These are phyloP conservation scores for Diuraphis noxia DNA, from an alignment of 1,140 invertebrate genomes.

Conservation along the genomic window DNA sequence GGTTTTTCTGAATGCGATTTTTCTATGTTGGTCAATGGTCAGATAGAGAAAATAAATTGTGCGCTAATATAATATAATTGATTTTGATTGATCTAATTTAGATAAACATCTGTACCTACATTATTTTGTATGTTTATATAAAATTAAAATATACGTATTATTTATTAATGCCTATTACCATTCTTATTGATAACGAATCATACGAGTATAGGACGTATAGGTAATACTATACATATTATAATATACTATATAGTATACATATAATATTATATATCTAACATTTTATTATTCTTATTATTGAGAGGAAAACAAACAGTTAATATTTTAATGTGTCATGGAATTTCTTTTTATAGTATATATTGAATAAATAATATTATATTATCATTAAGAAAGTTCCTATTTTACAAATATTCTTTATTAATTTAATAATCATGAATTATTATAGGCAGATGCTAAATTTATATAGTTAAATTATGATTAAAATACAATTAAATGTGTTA, in stretches of 20 bases:
- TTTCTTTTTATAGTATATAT: background rate
- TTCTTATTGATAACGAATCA: background rate
- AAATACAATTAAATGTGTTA: background rate
- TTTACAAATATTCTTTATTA: background rate
- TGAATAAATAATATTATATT: background rate
- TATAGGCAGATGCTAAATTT: background rate
- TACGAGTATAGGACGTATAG: too few relatives aligned
- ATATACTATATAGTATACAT: too few relatives aligned
- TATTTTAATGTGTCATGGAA: background rate
- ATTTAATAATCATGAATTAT: background rate
- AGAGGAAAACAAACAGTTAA: too few relatives aligned
- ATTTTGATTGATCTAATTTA: too few relatives aligned
- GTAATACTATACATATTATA: too few relatives aligned
- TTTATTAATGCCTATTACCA: too few relatives aligned
- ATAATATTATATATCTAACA: background rate
- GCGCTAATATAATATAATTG: background rate
- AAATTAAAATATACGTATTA: background rate
- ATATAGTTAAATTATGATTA: background rate
- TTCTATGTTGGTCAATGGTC: background rate
- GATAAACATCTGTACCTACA: background rate
- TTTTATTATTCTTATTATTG: background rate
- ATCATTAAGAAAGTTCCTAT: background rate
- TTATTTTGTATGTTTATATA: background rate
- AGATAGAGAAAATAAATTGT: background rate
- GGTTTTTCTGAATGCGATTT: background rate